phyloP scores from a whole-genome alignment of 2,888 invertebrate genomes.

The Cenopis cana region DNA sequence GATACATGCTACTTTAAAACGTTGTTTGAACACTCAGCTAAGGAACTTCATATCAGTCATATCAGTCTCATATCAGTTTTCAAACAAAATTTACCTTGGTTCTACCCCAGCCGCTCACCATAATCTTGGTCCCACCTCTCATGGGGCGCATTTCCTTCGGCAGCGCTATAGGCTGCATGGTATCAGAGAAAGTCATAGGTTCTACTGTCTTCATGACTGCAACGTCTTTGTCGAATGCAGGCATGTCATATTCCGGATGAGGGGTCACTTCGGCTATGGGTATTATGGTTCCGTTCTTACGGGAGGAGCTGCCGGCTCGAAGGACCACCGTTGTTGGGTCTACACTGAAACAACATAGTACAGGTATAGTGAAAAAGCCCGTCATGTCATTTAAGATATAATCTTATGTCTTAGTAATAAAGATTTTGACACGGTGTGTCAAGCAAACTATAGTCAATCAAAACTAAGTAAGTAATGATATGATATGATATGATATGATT shows the following conservation, averaged over 20 bases:
- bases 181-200: conserved; percentile 66
- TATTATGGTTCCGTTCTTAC: conserved; percentile 74
- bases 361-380: background rate
- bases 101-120: conserved; percentile 77
- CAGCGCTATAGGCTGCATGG: conserved; percentile 64
- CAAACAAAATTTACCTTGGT: conserved; percentile 57
- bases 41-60: too few relatives aligned
- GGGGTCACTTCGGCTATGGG: conserved; percentile 72
- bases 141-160: conserved; percentile 57
- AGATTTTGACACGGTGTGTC: too few relatives aligned
- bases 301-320: conserved; percentile 75
- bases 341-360: conserved; percentile 59
- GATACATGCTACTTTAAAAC: too few relatives aligned
- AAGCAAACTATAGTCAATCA: too few relatives aligned
- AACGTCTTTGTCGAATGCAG: conserved; percentile 74
- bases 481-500: too few relatives aligned
- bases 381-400: too few relatives aligned
- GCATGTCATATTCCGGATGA: conserved; percentile 70
- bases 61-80: too few relatives aligned
- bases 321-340: conserved; percentile 71
- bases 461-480: too few relatives aligned
- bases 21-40: too few relatives aligned
- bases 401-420: too few relatives aligned
- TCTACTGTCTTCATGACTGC: conserved; percentile 72
- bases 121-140: conserved; percentile 56